phyloP scores from a whole-genome alignment of 1,140 invertebrate genomes.

The Tyrophagus putrescentiae region DNA sequence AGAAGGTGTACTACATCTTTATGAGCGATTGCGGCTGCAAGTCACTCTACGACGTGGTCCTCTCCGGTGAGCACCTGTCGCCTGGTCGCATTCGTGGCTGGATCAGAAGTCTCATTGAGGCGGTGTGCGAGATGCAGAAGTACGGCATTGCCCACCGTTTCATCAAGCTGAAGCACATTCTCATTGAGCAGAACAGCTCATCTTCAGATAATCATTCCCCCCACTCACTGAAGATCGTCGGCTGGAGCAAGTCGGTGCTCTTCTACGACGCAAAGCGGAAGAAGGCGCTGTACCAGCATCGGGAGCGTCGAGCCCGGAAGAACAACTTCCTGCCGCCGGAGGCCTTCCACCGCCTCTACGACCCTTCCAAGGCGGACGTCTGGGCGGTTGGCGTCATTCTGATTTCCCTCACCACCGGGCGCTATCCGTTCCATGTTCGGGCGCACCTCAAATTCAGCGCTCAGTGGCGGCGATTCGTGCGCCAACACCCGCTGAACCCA shows the following conservation, averaged over 20 bases:
- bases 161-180: slow-evolving; percentile 5
- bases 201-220: no score
- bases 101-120: neutral
- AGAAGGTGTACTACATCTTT: neutral
- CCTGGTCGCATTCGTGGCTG: neutral
- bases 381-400: slow-evolving; percentile 27
- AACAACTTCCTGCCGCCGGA: slow-evolving; percentile 12
- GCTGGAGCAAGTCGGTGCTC: slow-evolving; percentile 4
- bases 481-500: neutral
- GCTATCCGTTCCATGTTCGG: slow-evolving; percentile 15
- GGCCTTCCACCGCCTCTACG: slow-evolving; percentile 21
- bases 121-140: neutral
- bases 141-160: slow-evolving; percentile 13
- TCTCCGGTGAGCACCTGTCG: neutral
- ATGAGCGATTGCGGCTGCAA: neutral
- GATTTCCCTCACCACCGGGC: neutral
- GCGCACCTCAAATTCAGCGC: neutral
- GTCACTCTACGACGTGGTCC: neutral
- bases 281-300: neutral
- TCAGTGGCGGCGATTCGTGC: neutral
- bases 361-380: slow-evolving; percentile 26
- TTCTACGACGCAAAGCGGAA: neutral
- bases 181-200: neutral
- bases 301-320: neutral
- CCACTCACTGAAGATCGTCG: neutral